phyloP scores from a whole-genome alignment of 2,888 invertebrate genomes.

The Tromatobia lineatoria region DNA sequence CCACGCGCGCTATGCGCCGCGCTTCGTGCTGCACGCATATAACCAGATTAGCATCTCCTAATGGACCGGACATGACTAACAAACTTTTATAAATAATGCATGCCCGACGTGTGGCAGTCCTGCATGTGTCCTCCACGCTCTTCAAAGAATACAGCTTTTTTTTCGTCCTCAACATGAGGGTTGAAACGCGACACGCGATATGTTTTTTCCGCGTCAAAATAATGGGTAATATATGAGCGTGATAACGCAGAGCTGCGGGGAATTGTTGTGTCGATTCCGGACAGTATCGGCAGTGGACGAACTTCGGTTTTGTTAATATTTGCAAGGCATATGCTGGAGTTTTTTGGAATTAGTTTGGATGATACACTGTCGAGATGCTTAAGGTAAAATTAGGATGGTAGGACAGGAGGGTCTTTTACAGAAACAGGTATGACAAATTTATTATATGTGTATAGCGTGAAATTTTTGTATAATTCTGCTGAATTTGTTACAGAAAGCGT shows the following conservation, averaged over 20 bases:
- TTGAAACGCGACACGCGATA: conserved; percentile 10
- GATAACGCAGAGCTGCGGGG: not conserved
- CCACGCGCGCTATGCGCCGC: not conserved
- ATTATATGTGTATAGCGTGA: no score
- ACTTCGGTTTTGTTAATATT: not conserved
- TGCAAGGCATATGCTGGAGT: not conserved
- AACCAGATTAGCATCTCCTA: conserved; percentile 45
- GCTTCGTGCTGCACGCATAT: conserved; percentile 39
- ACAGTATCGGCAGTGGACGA: not conserved
- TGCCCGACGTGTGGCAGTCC: conserved; percentile 13
- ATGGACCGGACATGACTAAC: conserved; percentile 38
- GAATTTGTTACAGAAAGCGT: no score
- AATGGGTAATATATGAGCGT: not conserved
- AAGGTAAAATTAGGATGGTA: no score
- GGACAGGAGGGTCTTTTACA: no score
- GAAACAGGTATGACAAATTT: no score
- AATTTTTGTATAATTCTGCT: no score
- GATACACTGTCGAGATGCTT: no score
- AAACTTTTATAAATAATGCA: conserved; percentile 35
- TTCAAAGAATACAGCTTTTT: conserved; percentile 7
- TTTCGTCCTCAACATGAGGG: not conserved
- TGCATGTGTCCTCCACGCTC: not conserved
- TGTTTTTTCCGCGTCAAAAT: not conserved
- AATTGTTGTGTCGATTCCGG: not conserved
- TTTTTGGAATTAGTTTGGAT: not conserved